Percentiles rank a stretch among this genome's conserved stretches.
Conservation (phyloP, 2,888 invertebrate species). For the Trileptium ribeirensis region DNA sequence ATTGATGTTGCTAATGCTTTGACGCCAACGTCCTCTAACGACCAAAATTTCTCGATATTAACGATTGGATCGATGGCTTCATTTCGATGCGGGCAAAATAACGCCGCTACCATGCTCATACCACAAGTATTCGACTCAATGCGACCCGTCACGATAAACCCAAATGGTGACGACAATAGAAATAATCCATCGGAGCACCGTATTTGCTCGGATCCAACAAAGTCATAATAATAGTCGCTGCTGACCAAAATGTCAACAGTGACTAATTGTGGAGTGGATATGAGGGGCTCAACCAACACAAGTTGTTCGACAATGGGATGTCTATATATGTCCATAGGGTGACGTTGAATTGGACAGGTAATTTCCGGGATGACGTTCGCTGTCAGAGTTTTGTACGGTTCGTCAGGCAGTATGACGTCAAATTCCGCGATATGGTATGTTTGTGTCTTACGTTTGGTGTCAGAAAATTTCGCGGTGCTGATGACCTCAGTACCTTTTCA, state of each 20-base stretch:
- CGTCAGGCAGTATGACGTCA: neutral
- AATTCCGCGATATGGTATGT: neutral
- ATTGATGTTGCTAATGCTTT: neutral
- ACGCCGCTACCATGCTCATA: neutral
- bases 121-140: neutral
- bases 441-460: neutral
- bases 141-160: neutral
- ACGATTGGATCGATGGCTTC: neutral
- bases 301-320: neutral
- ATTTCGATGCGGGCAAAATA: neutral
- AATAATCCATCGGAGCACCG: neutral
- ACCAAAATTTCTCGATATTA: neutral
- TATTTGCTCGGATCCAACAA: neutral
- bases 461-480: neutral
- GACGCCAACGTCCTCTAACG: neutral
- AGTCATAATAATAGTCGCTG: conserved; percentile 9
- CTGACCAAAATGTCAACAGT: neutral
- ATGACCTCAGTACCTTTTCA: neutral
- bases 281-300: neutral
- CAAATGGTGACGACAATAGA: neutral
- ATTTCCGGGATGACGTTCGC: conserved; percentile 5
- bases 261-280: neutral
- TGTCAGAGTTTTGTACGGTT: neutral
- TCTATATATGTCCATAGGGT: neutral
- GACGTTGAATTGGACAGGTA: neutral